Percentiles rank a stretch among this genome's conserved stretches.
phyloP scores from a whole-genome alignment of 2,888 invertebrate genomes.

The Homarus gammarus region DNA sequence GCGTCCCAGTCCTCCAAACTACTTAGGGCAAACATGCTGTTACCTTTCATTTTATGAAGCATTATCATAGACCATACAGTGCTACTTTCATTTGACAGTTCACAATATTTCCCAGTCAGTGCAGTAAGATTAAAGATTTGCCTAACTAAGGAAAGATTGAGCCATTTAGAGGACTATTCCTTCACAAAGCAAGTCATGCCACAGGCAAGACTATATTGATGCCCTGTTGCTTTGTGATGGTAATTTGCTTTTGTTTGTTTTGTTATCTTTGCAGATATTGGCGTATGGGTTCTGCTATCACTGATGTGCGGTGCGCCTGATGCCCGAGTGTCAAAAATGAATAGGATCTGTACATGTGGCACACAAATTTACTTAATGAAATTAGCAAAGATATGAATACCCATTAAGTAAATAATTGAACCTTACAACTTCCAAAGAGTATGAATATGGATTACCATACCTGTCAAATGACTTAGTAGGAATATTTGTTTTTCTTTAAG shows the following conservation, averaged over 20 bases:
- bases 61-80: slow-evolving; percentile 36
- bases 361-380: slow-evolving; percentile 39
- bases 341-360: slow-evolving; percentile 49
- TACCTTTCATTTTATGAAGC: slow-evolving; percentile 48
- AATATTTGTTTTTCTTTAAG: slow-evolving; percentile 17
- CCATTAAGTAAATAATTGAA: slow-evolving; percentile 8
- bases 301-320: slow-evolving; percentile 56
- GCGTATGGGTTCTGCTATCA: slow-evolving; percentile 64
- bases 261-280: slow-evolving; percentile 77
- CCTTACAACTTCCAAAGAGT: not conserved
- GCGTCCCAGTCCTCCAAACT: slow-evolving; percentile 63
- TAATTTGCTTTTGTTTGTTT: slow-evolving; percentile 76
- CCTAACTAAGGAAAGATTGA: slow-evolving; percentile 43
- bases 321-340: slow-evolving; percentile 45
- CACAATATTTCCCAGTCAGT: slow-evolving; percentile 43
- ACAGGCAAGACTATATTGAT: slow-evolving; percentile 37
- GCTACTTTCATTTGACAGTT: slow-evolving; percentile 47
- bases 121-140: slow-evolving; percentile 26
- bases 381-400: slow-evolving; percentile 2
- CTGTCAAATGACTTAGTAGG: slow-evolving; percentile 25
- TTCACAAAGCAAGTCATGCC: slow-evolving; percentile 67
- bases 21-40: slow-evolving; percentile 63
- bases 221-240: slow-evolving; percentile 69
- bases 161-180: slow-evolving; percentile 47
- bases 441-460: slow-evolving; percentile 18